These are phyloP conservation scores for Sparidentex hasta DNA, from an alignment of 2,797 vertebrate genomes.

Conservation along the genomic window DNA sequence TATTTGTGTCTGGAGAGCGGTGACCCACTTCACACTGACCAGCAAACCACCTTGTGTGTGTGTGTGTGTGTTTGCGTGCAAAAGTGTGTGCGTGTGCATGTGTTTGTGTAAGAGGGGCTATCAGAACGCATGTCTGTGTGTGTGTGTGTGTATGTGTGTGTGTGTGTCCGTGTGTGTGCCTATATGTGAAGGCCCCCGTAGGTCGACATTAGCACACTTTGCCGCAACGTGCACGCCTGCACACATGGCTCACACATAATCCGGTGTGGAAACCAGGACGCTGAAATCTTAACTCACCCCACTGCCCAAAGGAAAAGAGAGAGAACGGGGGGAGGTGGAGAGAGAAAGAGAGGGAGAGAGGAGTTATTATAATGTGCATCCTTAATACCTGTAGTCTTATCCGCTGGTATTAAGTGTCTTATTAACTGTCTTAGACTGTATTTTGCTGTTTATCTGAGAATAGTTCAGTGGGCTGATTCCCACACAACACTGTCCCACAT, in stretches of 20 bases:
- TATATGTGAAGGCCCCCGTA: slow-evolving; percentile 53
- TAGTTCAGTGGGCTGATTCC: slow-evolving; percentile 71
- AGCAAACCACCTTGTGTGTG: slow-evolving; percentile 14
- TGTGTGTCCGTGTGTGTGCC: slow-evolving; percentile 18
- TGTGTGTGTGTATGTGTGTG: neutral
- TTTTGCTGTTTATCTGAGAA: slow-evolving; percentile 80
- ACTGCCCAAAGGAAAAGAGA: slow-evolving; percentile 53
- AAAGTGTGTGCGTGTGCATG: neutral
- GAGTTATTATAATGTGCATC: slow-evolving; percentile 69
- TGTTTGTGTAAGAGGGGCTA: neutral
- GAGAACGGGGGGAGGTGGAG: slow-evolving; percentile 6
- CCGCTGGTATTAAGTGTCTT: slow-evolving; percentile 78
- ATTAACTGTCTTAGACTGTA: slow-evolving; percentile 73
- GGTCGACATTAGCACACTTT: slow-evolving; percentile 57
- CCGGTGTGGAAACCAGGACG: slow-evolving; percentile 79
- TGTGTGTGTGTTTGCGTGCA: neutral
- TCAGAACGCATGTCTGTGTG: neutral
- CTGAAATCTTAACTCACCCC: slow-evolving; percentile 72
- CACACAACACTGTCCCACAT: slow-evolving; percentile 68
- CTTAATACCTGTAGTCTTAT: slow-evolving; percentile 77
- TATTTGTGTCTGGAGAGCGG: slow-evolving; percentile 39
- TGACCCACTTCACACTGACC: slow-evolving; percentile 68
- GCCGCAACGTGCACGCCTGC: slow-evolving; percentile 21
- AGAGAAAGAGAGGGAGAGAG: slow-evolving; percentile 16
- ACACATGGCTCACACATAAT: slow-evolving; percentile 58